Evolutionary conservation across 2,797 vertebrate genomes (phyloP).

Genomic region (Vultur gryphus): DNA sequence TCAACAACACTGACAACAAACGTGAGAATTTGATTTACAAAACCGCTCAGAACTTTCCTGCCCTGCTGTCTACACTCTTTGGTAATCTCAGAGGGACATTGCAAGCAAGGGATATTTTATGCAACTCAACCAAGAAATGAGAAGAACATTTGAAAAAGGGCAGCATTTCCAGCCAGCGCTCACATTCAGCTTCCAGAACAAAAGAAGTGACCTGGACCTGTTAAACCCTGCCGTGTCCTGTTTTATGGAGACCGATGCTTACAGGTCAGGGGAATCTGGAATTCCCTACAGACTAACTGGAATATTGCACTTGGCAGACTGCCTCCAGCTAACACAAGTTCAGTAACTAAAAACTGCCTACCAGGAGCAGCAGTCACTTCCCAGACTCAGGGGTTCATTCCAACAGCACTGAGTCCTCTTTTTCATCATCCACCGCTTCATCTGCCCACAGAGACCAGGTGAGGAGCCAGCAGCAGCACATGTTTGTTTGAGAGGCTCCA

Average conservation of each 20-base stretch:
- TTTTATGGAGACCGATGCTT: background rate
- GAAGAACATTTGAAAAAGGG: background rate
- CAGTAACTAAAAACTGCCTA: background rate
- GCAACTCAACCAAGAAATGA: background rate
- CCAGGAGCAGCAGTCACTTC: background rate
- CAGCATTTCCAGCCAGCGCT: background rate
- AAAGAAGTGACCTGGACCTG: background rate
- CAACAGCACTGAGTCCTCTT: background rate
- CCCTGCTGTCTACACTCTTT: background rate
- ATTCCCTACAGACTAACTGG: background rate
- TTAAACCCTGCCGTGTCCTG: background rate
- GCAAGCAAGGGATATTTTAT: background rate
- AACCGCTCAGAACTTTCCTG: background rate
- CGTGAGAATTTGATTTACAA: background rate
- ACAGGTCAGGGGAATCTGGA: background rate
- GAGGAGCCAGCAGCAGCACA: constrained; percentile 8
- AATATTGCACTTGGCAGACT: constrained; percentile 36
- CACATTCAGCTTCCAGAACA: background rate
- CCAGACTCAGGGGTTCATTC: background rate
- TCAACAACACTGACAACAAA: background rate
- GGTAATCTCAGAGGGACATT: background rate
- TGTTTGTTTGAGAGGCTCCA: background rate
- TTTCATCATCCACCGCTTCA: background rate
- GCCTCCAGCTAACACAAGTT: background rate
- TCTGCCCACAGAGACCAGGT: background rate